Percentiles rank a stretch among this genome's conserved stretches.
Evolutionary conservation across 2,888 invertebrate genomes (phyloP).

Genomic region (Drosophila buzzatii): DNA sequence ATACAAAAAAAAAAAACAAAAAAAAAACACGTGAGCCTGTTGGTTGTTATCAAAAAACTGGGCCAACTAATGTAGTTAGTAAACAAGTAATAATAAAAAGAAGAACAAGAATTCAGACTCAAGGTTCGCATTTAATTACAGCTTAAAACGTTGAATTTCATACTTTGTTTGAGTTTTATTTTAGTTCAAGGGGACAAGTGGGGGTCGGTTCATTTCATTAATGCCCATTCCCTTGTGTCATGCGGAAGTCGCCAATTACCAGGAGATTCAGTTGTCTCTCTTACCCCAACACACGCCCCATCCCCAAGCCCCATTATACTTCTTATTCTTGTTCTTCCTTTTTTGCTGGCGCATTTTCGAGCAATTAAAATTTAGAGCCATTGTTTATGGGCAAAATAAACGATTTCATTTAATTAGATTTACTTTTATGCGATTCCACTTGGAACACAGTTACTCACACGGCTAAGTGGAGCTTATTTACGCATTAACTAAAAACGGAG

Average conservation of each 20-base stretch:
- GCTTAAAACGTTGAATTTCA: conserved; percentile 43
- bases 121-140: conserved; percentile 40
- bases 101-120: background rate
- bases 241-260: conserved; percentile 70
- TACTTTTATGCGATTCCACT: conserved; percentile 67
- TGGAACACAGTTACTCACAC: conserved; percentile 37
- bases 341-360: conserved; percentile 34
- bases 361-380: conserved; percentile 66
- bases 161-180: conserved; percentile 24
- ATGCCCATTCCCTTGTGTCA: conserved; percentile 38
- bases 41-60: conserved; percentile 19
- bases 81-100: background rate
- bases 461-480: conserved; percentile 59
- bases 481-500: conserved; percentile 43
- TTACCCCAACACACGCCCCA: too few species aligned
- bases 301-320: background rate
- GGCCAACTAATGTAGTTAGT: conserved; percentile 22
- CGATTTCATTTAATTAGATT: conserved; percentile 79
- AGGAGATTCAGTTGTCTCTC: conserved; percentile 28
- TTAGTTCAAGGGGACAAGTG: background rate
- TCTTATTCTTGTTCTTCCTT: background rate
- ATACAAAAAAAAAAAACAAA: conserved; percentile 19
- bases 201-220: conserved; percentile 56
- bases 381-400: conserved; percentile 65
- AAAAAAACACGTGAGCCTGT: conserved; percentile 17